Base-by-base conservation (phyloP, 30 jellyfish, hydroid and myxozoan genomes). In the Mastigias papua region DNA sequence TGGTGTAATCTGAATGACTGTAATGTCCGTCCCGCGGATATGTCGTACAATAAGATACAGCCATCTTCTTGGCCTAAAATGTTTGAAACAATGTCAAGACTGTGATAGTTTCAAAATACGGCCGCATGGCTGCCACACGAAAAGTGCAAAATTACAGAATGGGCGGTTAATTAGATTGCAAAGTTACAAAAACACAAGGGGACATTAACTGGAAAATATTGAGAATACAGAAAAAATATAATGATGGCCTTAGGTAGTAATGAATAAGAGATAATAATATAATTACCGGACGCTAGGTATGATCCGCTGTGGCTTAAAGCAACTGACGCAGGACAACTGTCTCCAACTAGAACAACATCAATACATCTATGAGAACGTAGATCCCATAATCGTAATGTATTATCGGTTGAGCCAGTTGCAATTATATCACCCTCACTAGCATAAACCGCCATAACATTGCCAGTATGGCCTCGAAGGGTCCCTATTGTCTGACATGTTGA, bases 31-130 rank as follows among this genome's bases (percentile, higher is more conserved):
- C 99, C 99, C 29, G 99, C 99, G 69, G 96, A 68, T 11, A 95
- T 54, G 77, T 95, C 99, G 90, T 95, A 95, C 26, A 95, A 63
- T 1, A 95, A 80, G 48, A 95, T 95, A 80, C 99, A 91, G 61
- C 99, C 99, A 77, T 95, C 99, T 81, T 95, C 99, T 73, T 95
- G 99, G 29, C 99, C 99, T 95, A 63, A 22, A 58, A n/a, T n/a
- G n/a, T 17, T 58, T 46, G 60, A 46, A 46, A 6, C 60, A 46
- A 16, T n/a, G n/a, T n/a, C n/a, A n/a, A n/a, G n/a, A n/a, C n/a
- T n/a, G n/a, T n/a, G n/a, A n/a, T n/a, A n/a, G n/a, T n/a, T n/a
- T n/a, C n/a, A n/a, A n/a, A n/a, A n/a, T n/a, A n/a, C n/a, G n/a
- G n/a, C n/a, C n/a, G n/a, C n/a, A n/a, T n/a, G n/a, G n/a, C n/a